These are phyloP conservation scores for Babylonia areolata DNA, from an alignment of 1,140 invertebrate genomes.

Conservation along the genomic window DNA sequence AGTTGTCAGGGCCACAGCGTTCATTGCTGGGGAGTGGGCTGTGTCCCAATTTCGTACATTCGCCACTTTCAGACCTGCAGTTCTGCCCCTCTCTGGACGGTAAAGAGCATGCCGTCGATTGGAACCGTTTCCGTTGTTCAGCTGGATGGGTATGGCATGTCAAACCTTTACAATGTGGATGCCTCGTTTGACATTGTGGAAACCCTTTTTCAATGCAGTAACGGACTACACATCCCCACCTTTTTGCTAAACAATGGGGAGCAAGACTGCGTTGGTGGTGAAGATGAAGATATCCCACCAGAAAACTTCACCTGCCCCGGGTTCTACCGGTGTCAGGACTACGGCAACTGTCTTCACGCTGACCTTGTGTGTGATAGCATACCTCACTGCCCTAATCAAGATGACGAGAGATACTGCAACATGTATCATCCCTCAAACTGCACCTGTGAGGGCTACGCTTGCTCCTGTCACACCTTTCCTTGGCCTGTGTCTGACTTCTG, in stretches of 20 bases:
- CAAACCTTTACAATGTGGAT: background rate
- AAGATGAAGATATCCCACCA: background rate
- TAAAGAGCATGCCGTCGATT: background rate
- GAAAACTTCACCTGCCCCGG: background rate
- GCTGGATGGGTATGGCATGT: constrained; percentile 22
- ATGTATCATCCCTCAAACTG: constrained; percentile 21
- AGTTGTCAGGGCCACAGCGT: constrained; percentile 1
- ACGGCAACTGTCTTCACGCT: constrained; percentile 9
- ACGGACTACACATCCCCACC: constrained; percentile 8
- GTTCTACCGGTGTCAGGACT: constrained; percentile 32
- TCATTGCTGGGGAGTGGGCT: constrained; percentile 9
- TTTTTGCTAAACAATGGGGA: constrained; percentile 13
- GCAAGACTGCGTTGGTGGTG: background rate
- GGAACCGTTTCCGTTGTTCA: background rate
- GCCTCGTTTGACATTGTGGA: background rate
- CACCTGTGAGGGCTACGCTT: constrained; percentile 35
- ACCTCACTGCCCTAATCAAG: constrained; percentile 40
- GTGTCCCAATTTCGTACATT: constrained; percentile 14
- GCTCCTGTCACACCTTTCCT: background rate
- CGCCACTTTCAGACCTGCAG: background rate
- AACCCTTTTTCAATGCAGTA: background rate
- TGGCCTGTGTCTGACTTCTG: background rate
- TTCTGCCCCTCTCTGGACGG: background rate
- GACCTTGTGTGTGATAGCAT: constrained; percentile 33
- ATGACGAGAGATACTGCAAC: constrained; percentile 36